These are phyloP conservation scores for Microcebus ravelobensis DNA, from an alignment of 2,113 vertebrate genomes.

Conservation along the genomic window DNA sequence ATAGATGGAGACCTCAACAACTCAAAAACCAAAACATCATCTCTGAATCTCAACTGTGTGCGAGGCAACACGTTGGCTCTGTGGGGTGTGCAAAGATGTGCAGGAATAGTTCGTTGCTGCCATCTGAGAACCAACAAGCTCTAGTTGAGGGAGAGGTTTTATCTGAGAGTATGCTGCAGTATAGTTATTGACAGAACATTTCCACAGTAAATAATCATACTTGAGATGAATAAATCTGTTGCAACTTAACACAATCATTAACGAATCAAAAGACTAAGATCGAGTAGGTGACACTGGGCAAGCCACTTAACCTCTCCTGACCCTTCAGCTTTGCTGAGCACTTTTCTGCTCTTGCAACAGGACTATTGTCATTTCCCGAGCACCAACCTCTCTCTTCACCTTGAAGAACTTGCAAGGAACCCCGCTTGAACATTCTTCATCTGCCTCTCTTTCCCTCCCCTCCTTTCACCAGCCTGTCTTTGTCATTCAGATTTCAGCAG, in stretches of 20 bases:
- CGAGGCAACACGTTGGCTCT: not conserved
- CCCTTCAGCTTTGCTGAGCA: not conserved
- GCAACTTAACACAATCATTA: not conserved
- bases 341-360: not conserved
- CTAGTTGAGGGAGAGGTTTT: not conserved
- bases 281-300: not conserved
- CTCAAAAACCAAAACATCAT: not conserved
- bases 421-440: not conserved
- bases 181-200: not conserved
- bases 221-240: not conserved
- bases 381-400: not conserved
- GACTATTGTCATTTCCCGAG: not conserved
- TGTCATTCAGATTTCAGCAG: not conserved
- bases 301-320: not conserved
- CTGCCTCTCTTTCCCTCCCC: not conserved
- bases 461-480: not conserved
- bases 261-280: not conserved
- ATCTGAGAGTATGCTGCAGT: not conserved
- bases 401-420: not conserved
- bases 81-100: not conserved
- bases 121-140: not conserved
- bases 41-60: not conserved
- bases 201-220: not conserved
- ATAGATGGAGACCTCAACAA: not conserved
- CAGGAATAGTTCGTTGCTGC: not conserved